These are phyloP conservation scores for Neosilurus mollespiculum DNA, from an alignment of 2,797 vertebrate species.

Conservation along the genomic window DNA sequence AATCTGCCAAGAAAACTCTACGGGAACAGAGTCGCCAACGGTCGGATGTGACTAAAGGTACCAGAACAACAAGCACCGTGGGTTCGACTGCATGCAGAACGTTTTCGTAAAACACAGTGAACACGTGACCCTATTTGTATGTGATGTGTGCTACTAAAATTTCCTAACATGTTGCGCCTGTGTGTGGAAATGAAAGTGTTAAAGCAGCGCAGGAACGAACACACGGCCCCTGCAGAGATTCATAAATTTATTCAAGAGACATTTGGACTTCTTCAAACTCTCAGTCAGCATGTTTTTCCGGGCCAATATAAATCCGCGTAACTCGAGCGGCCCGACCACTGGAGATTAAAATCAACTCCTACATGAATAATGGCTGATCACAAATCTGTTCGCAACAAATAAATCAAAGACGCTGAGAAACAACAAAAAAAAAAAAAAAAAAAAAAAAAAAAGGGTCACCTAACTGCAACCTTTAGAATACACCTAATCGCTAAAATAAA, in stretches of 20 bases:
- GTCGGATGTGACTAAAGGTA: no score
- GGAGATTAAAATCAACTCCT: conserved; percentile 31
- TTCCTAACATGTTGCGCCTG: background rate
- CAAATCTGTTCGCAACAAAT: conserved; percentile 19
- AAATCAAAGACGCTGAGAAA: conserved; percentile 25
- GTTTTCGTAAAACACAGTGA: background rate
- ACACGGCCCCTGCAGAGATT: background rate
- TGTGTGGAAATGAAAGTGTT: background rate
- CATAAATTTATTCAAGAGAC: conserved; percentile 6
- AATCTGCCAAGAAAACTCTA: no score
- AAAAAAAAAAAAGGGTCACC: background rate
- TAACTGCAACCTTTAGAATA: background rate
- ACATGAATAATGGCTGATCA: conserved; percentile 30
- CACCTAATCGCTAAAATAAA: conserved; percentile 4
- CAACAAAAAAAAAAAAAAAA: background rate
- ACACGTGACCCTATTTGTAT: no score
- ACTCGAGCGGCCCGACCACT: conserved; percentile 7
- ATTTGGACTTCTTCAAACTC: conserved; percentile 9
- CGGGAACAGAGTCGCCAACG: no score
- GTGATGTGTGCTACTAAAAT: background rate
- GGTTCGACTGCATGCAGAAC: no score
- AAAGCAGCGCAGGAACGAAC: background rate
- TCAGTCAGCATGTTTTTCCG: conserved; percentile 22
- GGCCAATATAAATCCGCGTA: conserved; percentile 19
- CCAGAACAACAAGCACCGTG: background rate